Percentiles rank a stretch among this genome's conserved stretches.
Conservation (phyloP, 1,140 invertebrate species). For the Physella acuta region DNA sequence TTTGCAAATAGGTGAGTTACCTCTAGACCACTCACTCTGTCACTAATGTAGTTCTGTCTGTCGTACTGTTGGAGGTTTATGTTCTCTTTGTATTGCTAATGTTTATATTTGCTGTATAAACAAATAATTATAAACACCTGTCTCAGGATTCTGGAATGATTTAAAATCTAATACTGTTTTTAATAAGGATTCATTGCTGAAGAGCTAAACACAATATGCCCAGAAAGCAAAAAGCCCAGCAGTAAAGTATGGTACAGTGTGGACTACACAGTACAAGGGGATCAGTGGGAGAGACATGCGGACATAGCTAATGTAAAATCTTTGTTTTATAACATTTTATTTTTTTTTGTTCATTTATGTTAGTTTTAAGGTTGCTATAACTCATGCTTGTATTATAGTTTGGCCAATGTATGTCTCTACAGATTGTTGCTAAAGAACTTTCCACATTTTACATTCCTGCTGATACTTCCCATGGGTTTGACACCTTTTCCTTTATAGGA, state of each 20-base stretch:
- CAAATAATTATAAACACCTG: no score
- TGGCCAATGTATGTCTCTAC: neutral
- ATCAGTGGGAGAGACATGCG: constrained; percentile 17
- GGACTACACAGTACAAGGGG: neutral
- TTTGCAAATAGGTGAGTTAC: no score
- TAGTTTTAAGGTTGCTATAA: neutral
- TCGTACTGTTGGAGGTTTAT: no score
- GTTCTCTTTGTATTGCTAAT: no score
- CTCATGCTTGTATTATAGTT: neutral
- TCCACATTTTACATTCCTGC: constrained; percentile 5
- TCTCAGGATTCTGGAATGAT: no score
- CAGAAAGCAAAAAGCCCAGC: neutral
- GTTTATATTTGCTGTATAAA: no score
- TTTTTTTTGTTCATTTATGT: neutral
- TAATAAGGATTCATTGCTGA: constrained; percentile 4
- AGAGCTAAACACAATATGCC: neutral
- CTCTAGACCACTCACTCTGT: no score
- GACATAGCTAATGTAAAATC: neutral
- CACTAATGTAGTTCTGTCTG: no score
- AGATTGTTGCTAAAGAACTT: constrained; percentile 13
- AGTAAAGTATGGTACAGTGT: constrained; percentile 1
- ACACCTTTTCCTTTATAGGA: constrained; percentile 4
- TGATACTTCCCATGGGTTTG: neutral
- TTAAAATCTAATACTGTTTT: neutral
- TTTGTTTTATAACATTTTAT: neutral